A percentile compares a stretch with the other conserved stretches of the same genome.
phyloP scores from a whole-genome alignment of 1,140 invertebrate genomes.

The Scaptomyza hsui region DNA sequence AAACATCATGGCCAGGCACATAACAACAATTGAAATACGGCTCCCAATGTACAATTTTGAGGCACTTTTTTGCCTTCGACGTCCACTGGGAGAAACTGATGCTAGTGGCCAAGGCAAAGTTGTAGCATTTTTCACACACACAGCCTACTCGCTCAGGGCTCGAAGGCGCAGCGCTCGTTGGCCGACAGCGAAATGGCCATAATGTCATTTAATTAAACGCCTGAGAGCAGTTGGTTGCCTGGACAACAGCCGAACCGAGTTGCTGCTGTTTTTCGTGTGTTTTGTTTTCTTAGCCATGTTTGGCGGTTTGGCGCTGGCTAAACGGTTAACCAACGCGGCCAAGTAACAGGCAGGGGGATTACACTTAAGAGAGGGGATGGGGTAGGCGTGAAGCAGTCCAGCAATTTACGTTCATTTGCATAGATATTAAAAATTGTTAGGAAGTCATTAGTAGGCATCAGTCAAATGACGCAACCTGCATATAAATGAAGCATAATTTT shows the following conservation, averaged over 20 bases:
- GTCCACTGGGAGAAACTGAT: conserved; percentile 30
- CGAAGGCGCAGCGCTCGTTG: conserved; percentile 23
- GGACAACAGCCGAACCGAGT: conserved; percentile 16
- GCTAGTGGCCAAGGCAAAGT: conserved; percentile 39
- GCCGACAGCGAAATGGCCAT: conserved; percentile 56
- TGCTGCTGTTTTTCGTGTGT: conserved; percentile 26
- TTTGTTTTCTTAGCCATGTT: conserved; percentile 39
- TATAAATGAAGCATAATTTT: conserved; percentile 82
- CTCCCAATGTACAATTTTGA: conserved; percentile 68
- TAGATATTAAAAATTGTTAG: conserved; percentile 83
- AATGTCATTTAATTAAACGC: conserved; percentile 83
- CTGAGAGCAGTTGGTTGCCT: conserved; percentile 68
- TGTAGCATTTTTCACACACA: conserved; percentile 57
- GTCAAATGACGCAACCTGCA: conserved; percentile 81
- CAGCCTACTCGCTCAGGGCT: conserved; percentile 54
- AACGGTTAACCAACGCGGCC: conserved; percentile 72
- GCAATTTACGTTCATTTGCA: conserved; percentile 83
- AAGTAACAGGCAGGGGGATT: not conserved
- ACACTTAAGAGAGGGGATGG: not conserved
- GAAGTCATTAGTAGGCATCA: conserved; percentile 82
- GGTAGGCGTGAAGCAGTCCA: conserved; percentile 52
- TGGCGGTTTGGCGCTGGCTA: conserved; percentile 66
- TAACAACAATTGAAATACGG: conserved; percentile 77
- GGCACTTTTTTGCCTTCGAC: not conserved
- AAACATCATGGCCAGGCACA: conserved; percentile 56